These are phyloP conservation scores for Pluvialis apricaria DNA, from an alignment of 2,113 vertebrate species.

Conservation along the genomic window DNA sequence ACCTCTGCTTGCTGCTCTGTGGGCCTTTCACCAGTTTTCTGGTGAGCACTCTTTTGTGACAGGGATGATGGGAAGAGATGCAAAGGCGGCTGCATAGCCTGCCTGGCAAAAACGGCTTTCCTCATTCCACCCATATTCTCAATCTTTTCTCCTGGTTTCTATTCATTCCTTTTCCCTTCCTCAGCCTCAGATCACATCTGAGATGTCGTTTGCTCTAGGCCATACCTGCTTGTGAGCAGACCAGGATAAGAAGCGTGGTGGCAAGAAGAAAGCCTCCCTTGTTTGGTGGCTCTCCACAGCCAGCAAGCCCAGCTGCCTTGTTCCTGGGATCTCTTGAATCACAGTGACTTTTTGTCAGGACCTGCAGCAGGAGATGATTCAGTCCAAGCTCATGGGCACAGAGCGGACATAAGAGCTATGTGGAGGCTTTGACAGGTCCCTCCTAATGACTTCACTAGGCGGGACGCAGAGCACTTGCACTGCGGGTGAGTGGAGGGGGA, in stretches of 20 bases:
- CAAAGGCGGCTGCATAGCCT: background rate
- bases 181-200: background rate
- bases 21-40: background rate
- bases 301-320: background rate
- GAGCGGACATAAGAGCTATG: rapidly evolving
- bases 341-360: background rate
- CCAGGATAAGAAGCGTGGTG: background rate
- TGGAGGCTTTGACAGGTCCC: background rate
- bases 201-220: background rate
- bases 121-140: background rate
- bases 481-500: background rate
- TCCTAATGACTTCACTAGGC: background rate
- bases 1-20: background rate
- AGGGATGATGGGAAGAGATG: background rate
- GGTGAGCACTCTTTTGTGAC: background rate
- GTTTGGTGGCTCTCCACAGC: background rate
- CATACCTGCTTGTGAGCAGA: background rate
- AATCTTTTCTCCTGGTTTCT: background rate
- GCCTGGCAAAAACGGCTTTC: background rate
- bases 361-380: background rate
- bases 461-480: background rate
- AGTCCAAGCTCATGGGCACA: rapidly evolving
- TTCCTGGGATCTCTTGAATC: background rate
- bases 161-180: background rate
- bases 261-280: background rate